Base-by-base conservation (phyloP, 2,113 vertebrate genomes). In the Cochlearius cochlearius region DNA sequence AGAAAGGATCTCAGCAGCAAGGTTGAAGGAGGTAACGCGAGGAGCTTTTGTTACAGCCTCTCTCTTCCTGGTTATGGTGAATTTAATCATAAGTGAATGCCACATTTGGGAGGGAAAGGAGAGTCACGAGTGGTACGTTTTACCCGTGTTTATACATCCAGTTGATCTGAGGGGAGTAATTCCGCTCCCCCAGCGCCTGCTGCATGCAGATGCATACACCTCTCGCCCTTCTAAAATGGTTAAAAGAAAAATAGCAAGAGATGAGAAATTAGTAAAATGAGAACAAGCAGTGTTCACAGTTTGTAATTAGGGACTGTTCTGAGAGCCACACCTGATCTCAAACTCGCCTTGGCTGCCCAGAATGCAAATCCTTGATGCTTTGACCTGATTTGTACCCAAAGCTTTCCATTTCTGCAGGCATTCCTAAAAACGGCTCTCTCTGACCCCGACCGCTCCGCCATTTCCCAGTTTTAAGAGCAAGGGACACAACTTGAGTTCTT, bases 371-470 rank as follows among this genome's bases (percentile, higher is more conserved):
- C 47, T 21, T 0, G 2, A 0, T 20, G 29, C 38, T 49, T 30
- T 25, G 39, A 43, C 45, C 27, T 1, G 47, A 1, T 59, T 26
- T 5, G 15, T 23, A 10, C 47, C 39, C 38, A 22, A 4, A 36
- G 10, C 26, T 49, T 49, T 27, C 47, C 2, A 0, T 43, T 38
- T 50, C 75, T 18, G 2, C 6, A 29, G 38, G 7, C 10, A 3
- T 39, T 75, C 49, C 59, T 18, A 9, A 3, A 12, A 22, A 15
- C 2, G 1, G 43, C 3, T 36, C 38, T 18, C 10, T 12, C 1
- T 30, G 22, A 21, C 39, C 16, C 12, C 0, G 0, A 3, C 12
- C 2, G 1, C 27, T 56, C 27, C 2, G 6, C 29, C 0, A 0
- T 10, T 85, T 7, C 39, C 17, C 9, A 0, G 5, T 49, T 69